A percentile compares a stretch with the other conserved stretches of the same genome.
Evolutionary conservation across 2,888 invertebrate species (phyloP).

Genomic region (Pachycephus smyrnensis): DNA sequence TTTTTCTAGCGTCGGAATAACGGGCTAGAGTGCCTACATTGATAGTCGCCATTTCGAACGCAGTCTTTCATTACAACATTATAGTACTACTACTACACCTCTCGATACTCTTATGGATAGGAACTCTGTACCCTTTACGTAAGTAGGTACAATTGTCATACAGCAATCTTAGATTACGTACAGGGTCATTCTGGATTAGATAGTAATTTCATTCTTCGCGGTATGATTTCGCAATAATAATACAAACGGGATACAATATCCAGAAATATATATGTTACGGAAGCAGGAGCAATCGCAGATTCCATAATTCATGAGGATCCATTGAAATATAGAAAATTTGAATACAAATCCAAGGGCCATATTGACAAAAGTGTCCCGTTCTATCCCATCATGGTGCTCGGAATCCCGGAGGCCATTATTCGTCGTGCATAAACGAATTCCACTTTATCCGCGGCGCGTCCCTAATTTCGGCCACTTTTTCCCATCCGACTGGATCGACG

Average conservation of each 20-base stretch:
- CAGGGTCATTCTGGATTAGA: neutral
- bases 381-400: neutral
- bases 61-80: neutral
- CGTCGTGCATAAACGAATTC: constrained; percentile 31
- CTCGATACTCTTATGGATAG: neutral
- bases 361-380: neutral
- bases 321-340: neutral
- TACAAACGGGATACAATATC: neutral
- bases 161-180: neutral
- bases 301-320: neutral
- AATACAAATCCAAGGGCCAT: neutral
- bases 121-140: neutral
- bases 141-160: neutral
- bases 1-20: constrained; percentile 16
- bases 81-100: neutral
- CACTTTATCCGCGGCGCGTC: constrained; percentile 42
- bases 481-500: constrained; percentile 32
- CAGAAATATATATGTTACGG: neutral
- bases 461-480: constrained; percentile 37
- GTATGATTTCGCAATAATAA: neutral
- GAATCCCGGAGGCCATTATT: neutral
- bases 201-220: neutral
- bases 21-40: neutral
- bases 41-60: neutral
- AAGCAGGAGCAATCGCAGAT: neutral